Conservation (phyloP, 1,140 invertebrate genomes). For the Drosophila tristis region DNA sequence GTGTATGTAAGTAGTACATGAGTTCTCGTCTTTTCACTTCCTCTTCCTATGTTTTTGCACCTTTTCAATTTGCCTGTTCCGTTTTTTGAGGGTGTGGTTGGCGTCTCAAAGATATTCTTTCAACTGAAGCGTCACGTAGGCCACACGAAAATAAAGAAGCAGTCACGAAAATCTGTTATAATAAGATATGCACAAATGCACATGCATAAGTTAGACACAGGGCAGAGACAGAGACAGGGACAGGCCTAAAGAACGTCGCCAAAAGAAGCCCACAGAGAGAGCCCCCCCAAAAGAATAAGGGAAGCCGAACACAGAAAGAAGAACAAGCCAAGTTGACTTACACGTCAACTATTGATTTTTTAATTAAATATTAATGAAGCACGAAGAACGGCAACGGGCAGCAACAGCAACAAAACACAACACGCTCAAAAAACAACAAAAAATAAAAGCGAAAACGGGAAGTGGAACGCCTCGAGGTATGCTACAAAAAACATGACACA, state of each 20-base stretch:
- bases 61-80: constrained; percentile 36
- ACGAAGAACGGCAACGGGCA: constrained; percentile 49
- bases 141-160: constrained; percentile 31
- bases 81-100: constrained; percentile 42
- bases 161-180: constrained; percentile 68
- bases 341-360: constrained; percentile 83
- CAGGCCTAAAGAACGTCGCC: constrained; percentile 27
- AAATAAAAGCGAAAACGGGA: constrained; percentile 24
- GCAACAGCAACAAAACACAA: constrained; percentile 28
- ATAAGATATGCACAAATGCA: constrained; percentile 77
- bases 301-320: constrained; percentile 25
- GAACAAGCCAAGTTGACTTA: constrained; percentile 63
- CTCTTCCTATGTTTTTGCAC: constrained; percentile 18
- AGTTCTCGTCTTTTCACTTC: neutral
- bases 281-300: constrained; percentile 3
- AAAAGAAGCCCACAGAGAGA: constrained; percentile 5
- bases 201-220: constrained; percentile 66
- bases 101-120: constrained; percentile 22
- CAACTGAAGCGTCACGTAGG: constrained; percentile 68
- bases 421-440: constrained; percentile 56
- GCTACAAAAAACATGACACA: constrained; percentile 51
- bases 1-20: too few relatives aligned
- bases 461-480: constrained; percentile 47
- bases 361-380: constrained; percentile 84
- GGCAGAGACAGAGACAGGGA: constrained; percentile 12